Percentiles rank a stretch among this genome's conserved stretches.
Evolutionary conservation across 2,888 invertebrate species (phyloP).

Genomic region (Agriopis marginaria): DNA sequence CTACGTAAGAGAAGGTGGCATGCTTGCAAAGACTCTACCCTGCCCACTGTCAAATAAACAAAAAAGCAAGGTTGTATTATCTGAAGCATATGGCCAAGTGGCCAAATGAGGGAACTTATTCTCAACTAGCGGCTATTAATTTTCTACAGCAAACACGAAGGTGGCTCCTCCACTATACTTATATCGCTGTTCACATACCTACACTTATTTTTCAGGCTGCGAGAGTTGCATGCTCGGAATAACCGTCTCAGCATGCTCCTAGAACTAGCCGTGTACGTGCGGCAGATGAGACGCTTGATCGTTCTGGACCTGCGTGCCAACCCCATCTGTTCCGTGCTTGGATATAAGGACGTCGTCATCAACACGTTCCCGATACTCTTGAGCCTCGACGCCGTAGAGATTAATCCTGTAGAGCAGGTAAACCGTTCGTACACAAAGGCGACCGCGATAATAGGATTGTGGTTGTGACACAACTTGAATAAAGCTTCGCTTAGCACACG

Average conservation of each 20-base stretch:
- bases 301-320: conserved; percentile 75
- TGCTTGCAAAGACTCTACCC: too few species aligned
- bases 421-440: background rate
- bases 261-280: conserved; percentile 77
- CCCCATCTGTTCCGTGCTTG: conserved; percentile 67
- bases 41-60: too few species aligned
- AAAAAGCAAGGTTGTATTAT: too few species aligned
- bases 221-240: conserved; percentile 72
- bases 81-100: too few species aligned
- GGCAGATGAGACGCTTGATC: conserved; percentile 65
- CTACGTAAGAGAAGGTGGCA: too few species aligned
- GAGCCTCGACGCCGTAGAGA: conserved; percentile 63
- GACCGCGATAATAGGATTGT: background rate
- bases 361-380: conserved; percentile 71
- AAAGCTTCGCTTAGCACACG: too few species aligned
- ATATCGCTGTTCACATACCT: background rate
- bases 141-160: too few species aligned
- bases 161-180: too few species aligned
- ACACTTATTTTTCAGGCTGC: conserved; percentile 56
- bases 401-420: conserved; percentile 73
- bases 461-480: too few species aligned
- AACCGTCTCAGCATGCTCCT: conserved; percentile 68
- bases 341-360: conserved; percentile 71
- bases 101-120: too few species aligned
- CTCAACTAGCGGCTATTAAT: too few species aligned